Base-by-base conservation (phyloP, 2,113 vertebrate genomes). In the Eulemur macaco region DNA sequence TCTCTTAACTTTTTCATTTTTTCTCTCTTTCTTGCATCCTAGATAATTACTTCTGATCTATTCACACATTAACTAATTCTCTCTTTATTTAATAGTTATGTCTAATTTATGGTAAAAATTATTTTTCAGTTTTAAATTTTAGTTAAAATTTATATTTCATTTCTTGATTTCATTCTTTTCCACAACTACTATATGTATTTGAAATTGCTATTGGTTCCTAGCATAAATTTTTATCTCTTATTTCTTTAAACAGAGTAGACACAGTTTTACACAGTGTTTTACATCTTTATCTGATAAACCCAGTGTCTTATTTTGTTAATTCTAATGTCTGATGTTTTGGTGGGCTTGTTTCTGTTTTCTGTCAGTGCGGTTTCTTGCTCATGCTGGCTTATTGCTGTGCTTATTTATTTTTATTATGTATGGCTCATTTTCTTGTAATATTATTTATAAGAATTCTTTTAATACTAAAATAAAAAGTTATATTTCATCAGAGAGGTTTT, bases 121-220 rank as follows among this genome's bases (percentile, higher is more conserved):
- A 88, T 47, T 86, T 94, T 77, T 80, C 47, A 52, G 25, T 95
- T 95, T 86, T 81, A 93, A 81, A 88, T 66, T 96, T 84, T 68
- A 89, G 15, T 64, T 85, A 76, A 27, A 76, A 27, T 76, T 78
- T 68, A 25, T 58, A 87, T 73, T 97, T 94, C 1, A 81, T 87
- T 77, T 80, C 18, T 85, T 58, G 0, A 69, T 64, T 93, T 95
- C 4, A 50, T 86, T 83, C 8, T 95, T 91, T 94, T 91, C 3
- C 15, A 86, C 2, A 63, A 76, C 12, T 56, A 8, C 12, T 82
- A 2, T 64, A 27, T 88, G 78, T 63, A 82, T 39, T 8, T 1
- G 8, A 64, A 80, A 20, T 39, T 60, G 6, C 13, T 88, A 2
- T 56, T 71, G 10, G 4, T 64, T 58, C 8, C 25, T 12, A 92